Conservation (phyloP, 2,888 invertebrate genomes). For the Aphodius sticticus region DNA sequence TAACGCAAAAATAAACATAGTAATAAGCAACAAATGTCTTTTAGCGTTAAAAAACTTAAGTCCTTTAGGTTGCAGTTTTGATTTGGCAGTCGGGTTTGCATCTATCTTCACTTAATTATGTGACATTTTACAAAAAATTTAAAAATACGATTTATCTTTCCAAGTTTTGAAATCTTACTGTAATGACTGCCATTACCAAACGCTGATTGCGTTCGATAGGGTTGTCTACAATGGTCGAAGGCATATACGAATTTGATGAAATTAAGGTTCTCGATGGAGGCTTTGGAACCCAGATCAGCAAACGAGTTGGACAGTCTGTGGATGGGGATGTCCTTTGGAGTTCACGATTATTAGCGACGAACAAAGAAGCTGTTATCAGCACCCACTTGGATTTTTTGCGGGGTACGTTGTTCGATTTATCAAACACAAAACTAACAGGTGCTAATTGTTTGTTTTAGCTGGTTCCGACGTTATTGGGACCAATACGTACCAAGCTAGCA, state of each 20-base stretch:
- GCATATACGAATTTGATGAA: constrained; percentile 25
- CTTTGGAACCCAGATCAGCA: constrained; percentile 77
- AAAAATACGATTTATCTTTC: neutral
- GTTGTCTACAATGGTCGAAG: neutral
- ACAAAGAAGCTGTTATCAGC: constrained; percentile 76
- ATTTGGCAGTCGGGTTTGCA: neutral
- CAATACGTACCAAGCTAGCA: constrained; percentile 85
- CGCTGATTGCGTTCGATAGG: neutral
- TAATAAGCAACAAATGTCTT: too few relatives aligned
- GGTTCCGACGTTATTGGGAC: constrained; percentile 86
- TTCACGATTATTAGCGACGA: constrained; percentile 76
- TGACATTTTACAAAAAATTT: neutral
- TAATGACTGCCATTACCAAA: neutral
- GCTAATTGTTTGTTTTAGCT: constrained; percentile 61
- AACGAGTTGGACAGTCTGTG: constrained; percentile 72
- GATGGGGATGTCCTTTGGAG: constrained; percentile 88
- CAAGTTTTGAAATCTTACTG: neutral
- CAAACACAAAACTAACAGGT: neutral
- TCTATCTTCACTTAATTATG: neutral
- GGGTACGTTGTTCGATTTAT: constrained; percentile 58
- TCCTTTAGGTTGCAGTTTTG: neutral
- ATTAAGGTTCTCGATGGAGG: constrained; percentile 69
- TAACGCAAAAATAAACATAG: too few relatives aligned
- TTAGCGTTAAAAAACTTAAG: neutral
- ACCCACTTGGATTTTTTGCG: constrained; percentile 81